Evolutionary conservation across 2,797 vertebrate species (phyloP).

Genomic region (Pyrrhura leucotis): DNA sequence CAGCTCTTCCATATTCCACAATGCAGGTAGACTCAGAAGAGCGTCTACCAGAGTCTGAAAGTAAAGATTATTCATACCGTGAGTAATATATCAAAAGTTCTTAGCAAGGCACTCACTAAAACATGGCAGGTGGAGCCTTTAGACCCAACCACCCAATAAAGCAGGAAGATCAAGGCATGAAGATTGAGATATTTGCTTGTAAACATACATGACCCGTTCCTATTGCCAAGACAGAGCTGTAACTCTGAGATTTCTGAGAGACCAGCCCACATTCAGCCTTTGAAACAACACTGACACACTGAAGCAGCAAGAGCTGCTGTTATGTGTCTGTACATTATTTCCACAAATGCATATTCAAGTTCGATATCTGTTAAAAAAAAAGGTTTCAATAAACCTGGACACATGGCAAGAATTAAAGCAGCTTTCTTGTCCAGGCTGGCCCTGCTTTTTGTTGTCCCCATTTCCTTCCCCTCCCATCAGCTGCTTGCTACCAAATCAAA

Average conservation of each 20-base stretch:
- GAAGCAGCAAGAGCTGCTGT: neutral
- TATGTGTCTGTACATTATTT: neutral
- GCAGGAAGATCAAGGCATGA: neutral
- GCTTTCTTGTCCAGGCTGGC: neutral
- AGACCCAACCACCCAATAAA: neutral
- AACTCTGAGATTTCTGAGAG: neutral
- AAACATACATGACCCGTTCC: neutral
- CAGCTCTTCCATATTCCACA: conserved; percentile 86
- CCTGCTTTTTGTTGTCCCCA: neutral
- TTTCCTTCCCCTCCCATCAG: neutral
- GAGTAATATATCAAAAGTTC: neutral
- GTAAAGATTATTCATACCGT: neutral
- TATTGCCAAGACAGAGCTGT: neutral
- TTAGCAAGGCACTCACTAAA: neutral
- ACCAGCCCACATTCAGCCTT: neutral
- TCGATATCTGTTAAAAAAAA: neutral
- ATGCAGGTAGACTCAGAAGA: conserved; percentile 82
- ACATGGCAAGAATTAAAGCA: neutral
- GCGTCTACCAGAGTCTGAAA: conserved; percentile 63
- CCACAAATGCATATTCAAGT: neutral
- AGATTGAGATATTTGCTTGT: neutral
- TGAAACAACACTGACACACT: neutral
- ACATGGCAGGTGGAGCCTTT: neutral
- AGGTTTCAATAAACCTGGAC: neutral
- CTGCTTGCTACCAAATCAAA: neutral